phyloP scores from a whole-genome alignment of 2,888 invertebrate genomes.

The Thecocarcelia acutangulata region DNA sequence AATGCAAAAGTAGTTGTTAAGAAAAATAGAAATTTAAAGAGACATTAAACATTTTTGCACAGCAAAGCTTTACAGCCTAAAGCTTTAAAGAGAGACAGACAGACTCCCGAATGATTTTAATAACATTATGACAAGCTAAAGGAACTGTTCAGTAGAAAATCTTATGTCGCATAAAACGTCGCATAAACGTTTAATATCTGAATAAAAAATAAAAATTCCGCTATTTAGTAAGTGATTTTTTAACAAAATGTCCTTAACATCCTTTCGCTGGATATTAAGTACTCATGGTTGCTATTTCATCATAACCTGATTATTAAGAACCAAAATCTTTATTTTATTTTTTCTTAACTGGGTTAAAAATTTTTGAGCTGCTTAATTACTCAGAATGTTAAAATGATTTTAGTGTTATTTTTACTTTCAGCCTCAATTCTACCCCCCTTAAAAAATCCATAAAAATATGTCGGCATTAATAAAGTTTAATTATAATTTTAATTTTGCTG shows the following conservation, averaged over 20 bases:
- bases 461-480: slow-evolving; percentile 24
- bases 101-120: too few species aligned
- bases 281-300: slow-evolving; percentile 12
- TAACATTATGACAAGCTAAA: not conserved
- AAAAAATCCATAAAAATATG: slow-evolving; percentile 17
- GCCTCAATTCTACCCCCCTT: slow-evolving; percentile 8
- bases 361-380: slow-evolving; percentile 36
- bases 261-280: too few species aligned
- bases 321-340: not conserved
- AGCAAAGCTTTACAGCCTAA: too few species aligned
- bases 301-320: slow-evolving; percentile 1
- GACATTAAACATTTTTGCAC: too few species aligned
- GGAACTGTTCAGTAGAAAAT: not conserved
- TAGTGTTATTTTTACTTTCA: not conserved
- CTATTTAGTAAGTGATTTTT: slow-evolving; percentile 31
- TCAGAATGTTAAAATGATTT: slow-evolving; percentile 10
- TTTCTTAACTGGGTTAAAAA: slow-evolving; percentile 44
- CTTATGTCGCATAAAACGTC: slow-evolving; percentile 8
- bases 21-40: not conserved
- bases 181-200: slow-evolving; percentile 47
- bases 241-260: slow-evolving; percentile 24
- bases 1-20: slow-evolving; percentile 17
- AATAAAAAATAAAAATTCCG: slow-evolving; percentile 34
- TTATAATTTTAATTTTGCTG: slow-evolving; percentile 11
- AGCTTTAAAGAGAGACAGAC: too few species aligned